Evolutionary conservation across 2,797 vertebrate species (phyloP).

Genomic region (Schizothorax lantsangensis): DNA sequence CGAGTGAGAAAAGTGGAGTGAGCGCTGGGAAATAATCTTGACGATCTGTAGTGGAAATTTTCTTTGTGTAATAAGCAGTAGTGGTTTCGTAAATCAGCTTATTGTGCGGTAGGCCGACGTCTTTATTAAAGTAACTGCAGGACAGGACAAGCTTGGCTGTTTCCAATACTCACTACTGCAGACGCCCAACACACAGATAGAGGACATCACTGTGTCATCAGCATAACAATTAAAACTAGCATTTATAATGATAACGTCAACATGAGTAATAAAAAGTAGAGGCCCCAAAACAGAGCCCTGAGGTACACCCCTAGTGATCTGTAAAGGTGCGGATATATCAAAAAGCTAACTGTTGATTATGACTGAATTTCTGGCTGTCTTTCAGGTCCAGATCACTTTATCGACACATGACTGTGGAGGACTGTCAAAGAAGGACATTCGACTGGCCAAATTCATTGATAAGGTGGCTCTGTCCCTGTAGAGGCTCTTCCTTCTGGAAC

Average conservation of each 20-base stretch:
- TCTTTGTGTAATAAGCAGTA: constrained; percentile 64
- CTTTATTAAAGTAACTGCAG: not conserved
- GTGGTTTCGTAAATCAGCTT: constrained; percentile 71
- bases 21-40: constrained; percentile 64
- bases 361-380: constrained; percentile 10
- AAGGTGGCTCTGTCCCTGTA: constrained; percentile 79
- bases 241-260: not conserved
- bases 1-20: constrained; percentile 15
- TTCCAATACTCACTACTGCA: not conserved
- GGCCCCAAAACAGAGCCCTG: not conserved
- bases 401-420: constrained; percentile 91
- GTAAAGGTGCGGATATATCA: not conserved
- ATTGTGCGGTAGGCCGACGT: constrained; percentile 50
- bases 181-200: not conserved
- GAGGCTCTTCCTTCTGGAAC: not conserved
- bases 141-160: not conserved
- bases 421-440: constrained; percentile 89
- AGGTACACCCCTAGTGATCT: not conserved
- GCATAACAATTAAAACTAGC: not conserved
- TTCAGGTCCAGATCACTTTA: constrained; percentile 93
- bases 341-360: not conserved
- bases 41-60: constrained; percentile 69
- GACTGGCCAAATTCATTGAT: constrained; percentile 93
- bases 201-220: not conserved
- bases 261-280: not conserved